Percentiles rank a stretch among this genome's conserved stretches.
Evolutionary conservation across 2,797 vertebrate species (phyloP).

Genomic region (Poeciliopsis paucimaculata): DNA sequence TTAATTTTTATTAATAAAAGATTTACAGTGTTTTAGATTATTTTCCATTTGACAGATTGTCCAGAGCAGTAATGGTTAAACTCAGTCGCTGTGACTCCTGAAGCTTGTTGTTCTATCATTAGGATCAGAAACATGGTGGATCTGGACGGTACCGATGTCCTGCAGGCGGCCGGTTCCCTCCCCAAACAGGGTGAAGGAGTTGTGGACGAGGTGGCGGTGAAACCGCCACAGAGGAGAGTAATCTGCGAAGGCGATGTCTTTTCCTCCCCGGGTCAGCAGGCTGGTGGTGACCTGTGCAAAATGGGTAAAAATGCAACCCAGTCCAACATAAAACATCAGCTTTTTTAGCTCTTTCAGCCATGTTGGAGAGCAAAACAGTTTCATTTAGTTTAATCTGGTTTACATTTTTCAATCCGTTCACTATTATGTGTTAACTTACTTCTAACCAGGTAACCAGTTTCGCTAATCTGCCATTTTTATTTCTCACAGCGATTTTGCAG

Average conservation of each 20-base stretch:
- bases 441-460: too few species aligned
- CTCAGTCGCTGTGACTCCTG: neutral
- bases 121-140: neutral
- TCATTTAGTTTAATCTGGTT: too few species aligned
- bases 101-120: neutral
- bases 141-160: conserved; percentile 71
- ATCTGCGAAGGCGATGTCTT: conserved; percentile 83
- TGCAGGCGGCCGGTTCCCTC: conserved; percentile 78
- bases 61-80: neutral
- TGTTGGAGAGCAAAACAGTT: too few species aligned
- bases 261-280: conserved; percentile 79
- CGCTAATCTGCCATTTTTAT: too few species aligned
- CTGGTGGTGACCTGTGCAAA: conserved; percentile 77
- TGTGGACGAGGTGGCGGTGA: conserved; percentile 80
- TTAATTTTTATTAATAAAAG: neutral
- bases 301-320: neutral
- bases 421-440: too few species aligned
- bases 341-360: too few species aligned
- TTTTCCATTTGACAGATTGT: neutral
- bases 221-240: conserved; percentile 78
- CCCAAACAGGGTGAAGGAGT: conserved; percentile 79
- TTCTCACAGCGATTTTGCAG: too few species aligned
- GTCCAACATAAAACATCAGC: neutral
- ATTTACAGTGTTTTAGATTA: neutral
- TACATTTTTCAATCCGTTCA: too few species aligned